Evolutionary conservation across 1,140 invertebrate genomes (phyloP).

Genomic region (Achroia grisella): DNA sequence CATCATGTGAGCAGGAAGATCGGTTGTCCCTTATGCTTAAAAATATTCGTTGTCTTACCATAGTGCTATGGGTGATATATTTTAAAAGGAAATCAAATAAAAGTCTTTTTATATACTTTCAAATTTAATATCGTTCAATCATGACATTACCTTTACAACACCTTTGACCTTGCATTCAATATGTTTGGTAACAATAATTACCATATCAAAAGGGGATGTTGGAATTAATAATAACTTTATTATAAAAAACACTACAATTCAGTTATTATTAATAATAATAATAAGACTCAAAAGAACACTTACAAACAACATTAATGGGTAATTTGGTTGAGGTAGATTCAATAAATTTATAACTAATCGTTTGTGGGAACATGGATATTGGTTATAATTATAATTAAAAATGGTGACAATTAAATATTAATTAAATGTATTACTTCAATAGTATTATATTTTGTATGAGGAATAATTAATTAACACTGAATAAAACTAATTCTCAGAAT

Average conservation of each 20-base stretch:
- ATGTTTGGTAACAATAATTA: constrained; percentile 64
- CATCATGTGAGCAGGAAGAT: too few species aligned
- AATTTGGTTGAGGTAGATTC: constrained; percentile 71
- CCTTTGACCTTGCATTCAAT: constrained; percentile 50
- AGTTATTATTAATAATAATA: constrained; percentile 60
- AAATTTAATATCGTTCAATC: constrained; percentile 50
- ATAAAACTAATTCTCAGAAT: too few species aligned
- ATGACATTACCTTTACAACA: constrained; percentile 48
- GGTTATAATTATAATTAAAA: too few species aligned
- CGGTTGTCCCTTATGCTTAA: too few species aligned
- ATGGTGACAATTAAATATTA: too few species aligned
- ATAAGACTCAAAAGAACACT: constrained; percentile 68
- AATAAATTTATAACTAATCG: constrained; percentile 49
- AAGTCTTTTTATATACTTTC: constrained; percentile 49
- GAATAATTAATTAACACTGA: too few species aligned
- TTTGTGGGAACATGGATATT: constrained; percentile 43
- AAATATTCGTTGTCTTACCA: neutral
- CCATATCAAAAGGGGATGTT: constrained; percentile 65
- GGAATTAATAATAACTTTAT: constrained; percentile 59
- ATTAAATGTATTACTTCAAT: too few species aligned
- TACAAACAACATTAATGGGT: constrained; percentile 65
- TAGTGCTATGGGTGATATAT: neutral
- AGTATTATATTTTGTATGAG: too few species aligned
- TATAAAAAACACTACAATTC: constrained; percentile 65
- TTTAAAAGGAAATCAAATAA: too few species aligned